Conservation (phyloP, 2,113 vertebrate species). For the Clinocottus analis region DNA sequence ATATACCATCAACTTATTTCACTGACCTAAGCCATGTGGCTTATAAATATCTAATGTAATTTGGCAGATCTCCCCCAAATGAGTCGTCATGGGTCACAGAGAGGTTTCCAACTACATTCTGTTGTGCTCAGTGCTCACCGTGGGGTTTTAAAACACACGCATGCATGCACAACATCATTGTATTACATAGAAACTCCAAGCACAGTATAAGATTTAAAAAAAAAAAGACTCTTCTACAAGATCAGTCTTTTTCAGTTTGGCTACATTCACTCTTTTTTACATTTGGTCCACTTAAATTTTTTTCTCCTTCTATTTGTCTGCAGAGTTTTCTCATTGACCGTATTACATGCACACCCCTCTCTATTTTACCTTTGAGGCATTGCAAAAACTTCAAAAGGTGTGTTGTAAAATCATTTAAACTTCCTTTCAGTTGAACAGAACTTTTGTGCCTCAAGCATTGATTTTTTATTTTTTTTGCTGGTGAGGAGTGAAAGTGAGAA, state of each 20-base stretch:
- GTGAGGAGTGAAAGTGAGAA: constrained; percentile 30
- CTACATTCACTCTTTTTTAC: constrained; percentile 24
- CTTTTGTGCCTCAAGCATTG: constrained; percentile 48
- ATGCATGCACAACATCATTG: constrained; percentile 14
- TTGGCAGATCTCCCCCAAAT: not conserved
- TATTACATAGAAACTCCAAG: not conserved
- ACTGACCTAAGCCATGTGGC: not conserved
- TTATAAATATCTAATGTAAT: not conserved
- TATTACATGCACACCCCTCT: constrained; percentile 49
- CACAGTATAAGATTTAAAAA: constrained; percentile 3
- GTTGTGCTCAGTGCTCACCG: not conserved
- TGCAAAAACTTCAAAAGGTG: constrained; percentile 72
- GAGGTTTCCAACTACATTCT: not conserved
- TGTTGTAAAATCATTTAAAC: constrained; percentile 66
- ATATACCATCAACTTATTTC: not conserved
- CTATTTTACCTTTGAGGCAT: constrained; percentile 60
- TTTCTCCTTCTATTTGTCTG: constrained; percentile 43
- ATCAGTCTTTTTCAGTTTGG: constrained; percentile 35
- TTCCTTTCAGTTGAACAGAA: constrained; percentile 61
- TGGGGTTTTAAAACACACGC: constrained; percentile 3
- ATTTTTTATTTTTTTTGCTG: constrained; percentile 27
- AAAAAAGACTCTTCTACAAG: not conserved
- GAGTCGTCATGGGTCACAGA: not conserved
- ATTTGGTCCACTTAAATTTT: constrained; percentile 39
- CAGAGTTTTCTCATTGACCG: constrained; percentile 38